A percentile compares a stretch with the other conserved stretches of the same genome.
Conservation (phyloP, 2,113 vertebrate genomes). For the Paramisgurnus dabryanus region DNA sequence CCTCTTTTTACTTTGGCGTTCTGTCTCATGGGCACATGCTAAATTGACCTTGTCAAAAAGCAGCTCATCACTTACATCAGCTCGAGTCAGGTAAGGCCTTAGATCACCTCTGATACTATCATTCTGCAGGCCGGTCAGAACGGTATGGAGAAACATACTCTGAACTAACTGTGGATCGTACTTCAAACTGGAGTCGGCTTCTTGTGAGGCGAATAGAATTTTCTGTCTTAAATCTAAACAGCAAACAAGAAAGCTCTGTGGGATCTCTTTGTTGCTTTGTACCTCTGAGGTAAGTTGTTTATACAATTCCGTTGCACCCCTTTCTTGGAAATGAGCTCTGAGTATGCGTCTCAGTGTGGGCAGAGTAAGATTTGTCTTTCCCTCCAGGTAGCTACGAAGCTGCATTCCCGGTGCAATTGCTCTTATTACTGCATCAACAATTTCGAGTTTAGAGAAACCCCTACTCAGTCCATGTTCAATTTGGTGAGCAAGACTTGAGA, state of each 20-base stretch:
- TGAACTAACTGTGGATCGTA: constrained; percentile 33
- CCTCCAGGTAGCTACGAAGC: constrained; percentile 29
- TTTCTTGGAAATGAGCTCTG: constrained; percentile 33
- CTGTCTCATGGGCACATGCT: neutral
- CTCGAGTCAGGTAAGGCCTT: neutral
- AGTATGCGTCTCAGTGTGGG: constrained; percentile 19
- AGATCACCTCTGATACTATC: neutral
- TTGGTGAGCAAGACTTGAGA: constrained; percentile 23
- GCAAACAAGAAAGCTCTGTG: constrained; percentile 28
- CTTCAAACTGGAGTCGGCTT: constrained; percentile 16
- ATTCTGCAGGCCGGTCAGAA: neutral
- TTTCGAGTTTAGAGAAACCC: neutral
- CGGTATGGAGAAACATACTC: constrained; percentile 28
- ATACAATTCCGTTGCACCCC: constrained; percentile 12
- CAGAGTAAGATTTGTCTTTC: constrained; percentile 29
- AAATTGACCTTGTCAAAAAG: neutral
- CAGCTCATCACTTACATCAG: neutral
- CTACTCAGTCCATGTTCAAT: neutral
- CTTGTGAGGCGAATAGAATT: constrained; percentile 27
- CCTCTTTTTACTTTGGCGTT: neutral
- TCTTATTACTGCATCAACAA: neutral
- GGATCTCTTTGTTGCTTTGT: constrained; percentile 5
- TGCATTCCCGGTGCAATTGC: constrained; percentile 1
- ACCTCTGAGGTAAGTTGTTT: constrained; percentile 27
- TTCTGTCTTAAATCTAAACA: constrained; percentile 15